These are phyloP conservation scores for Cirrhinus molitorella DNA, from an alignment of 2,797 vertebrate species.

Conservation along the genomic window DNA sequence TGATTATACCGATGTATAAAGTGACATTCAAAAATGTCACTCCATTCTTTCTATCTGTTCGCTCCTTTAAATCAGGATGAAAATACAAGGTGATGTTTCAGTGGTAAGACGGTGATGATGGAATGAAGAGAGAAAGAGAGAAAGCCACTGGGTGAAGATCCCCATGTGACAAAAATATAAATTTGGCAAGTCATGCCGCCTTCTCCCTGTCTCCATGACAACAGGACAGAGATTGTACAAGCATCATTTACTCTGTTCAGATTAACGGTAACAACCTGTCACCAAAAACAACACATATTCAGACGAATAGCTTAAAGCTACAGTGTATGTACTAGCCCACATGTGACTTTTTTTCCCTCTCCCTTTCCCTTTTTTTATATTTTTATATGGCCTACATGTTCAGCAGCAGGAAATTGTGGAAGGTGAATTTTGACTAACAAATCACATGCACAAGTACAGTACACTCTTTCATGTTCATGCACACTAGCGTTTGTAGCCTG, in stretches of 20 bases:
- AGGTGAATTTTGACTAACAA: constrained; percentile 41
- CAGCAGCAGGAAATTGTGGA: constrained; percentile 1
- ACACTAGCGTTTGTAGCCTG: not conserved
- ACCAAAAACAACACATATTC: constrained; percentile 7
- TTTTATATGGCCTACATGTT: not conserved
- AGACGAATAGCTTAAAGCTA: constrained; percentile 1
- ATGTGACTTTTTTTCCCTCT: not conserved
- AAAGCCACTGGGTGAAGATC: not conserved
- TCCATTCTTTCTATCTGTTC: not conserved
- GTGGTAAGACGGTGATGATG: not conserved
- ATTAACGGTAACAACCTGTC: constrained; percentile 33
- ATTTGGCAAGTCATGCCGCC: constrained; percentile 56
- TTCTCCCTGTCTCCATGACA: constrained; percentile 60
- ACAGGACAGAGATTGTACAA: constrained; percentile 36
- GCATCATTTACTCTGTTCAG: constrained; percentile 13
- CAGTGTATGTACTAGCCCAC: not conserved
- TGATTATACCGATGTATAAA: constrained; percentile 4
- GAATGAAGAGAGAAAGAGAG: constrained; percentile 4
- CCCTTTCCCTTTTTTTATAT: not conserved
- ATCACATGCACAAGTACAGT: not conserved
- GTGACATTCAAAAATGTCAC: not conserved
- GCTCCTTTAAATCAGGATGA: not conserved
- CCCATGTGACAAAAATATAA: constrained; percentile 55
- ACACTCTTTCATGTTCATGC: not conserved
- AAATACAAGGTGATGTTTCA: not conserved